Evolutionary conservation across 2,113 vertebrate genomes (phyloP), one percentile per base, ranked within the genome.

Genomic region (Phainopepla nitens): DNA sequence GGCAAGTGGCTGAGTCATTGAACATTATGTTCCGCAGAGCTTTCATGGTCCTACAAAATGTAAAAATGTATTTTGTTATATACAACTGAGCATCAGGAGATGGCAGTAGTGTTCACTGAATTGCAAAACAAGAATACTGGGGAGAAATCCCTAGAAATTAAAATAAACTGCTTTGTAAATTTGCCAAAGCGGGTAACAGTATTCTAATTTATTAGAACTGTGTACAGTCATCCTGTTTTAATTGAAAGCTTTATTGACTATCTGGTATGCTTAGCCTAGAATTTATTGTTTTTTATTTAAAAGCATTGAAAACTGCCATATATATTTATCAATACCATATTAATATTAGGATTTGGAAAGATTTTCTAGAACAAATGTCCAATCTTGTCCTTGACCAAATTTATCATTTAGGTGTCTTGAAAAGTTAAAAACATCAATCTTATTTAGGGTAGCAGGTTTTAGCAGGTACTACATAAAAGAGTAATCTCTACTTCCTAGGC

Each of bases 91-190:
- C 45, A 96, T 88, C 98, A 98, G 97, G 93, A 98, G 98, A 68
- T 98, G 98, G 98, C 98, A 98, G 97, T 86, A 97, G 97, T 73
- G 97, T 84, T 98, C 51, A 28, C 94, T 92, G 89, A 94, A 97
- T 89, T 81, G 88, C 54, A 49, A 58, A 36, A 10, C n/a, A 54
- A 33, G 68, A 80, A 24, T 25, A 28, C 0, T 45, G 29, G n/a
- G 41, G 47, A 65, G 58, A 53, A 65, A 89, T 50, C 49, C n/a
- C 44, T 44, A 51, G 49, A 50, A 86, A 86, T 80, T 41, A 77
- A 88, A 89, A 90, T 29, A 91, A 96, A 7, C 47, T 76, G 39
- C 86, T 93, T 94, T 94, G 45, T 56, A 89, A 62, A 24, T 90
- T 91, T 87, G 21, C 49, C n/a, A 73, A 80, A 84, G 47, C 4